These are phyloP conservation scores for Cynopterus brachyotis DNA, from an alignment of 2,113 vertebrate species.

Conservation along the genomic window DNA sequence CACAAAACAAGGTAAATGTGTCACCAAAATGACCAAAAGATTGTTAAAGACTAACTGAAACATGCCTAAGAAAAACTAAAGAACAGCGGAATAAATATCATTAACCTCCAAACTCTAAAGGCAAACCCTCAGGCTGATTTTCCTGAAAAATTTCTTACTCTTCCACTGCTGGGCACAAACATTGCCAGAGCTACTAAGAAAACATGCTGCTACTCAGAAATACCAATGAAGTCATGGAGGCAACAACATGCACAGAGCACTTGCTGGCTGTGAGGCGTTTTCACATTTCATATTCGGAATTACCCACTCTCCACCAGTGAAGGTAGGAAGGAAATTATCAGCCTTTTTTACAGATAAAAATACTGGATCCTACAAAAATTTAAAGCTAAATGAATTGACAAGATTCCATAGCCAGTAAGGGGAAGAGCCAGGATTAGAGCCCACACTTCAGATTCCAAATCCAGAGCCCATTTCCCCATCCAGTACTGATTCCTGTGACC, in stretches of 20 bases:
- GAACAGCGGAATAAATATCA: neutral
- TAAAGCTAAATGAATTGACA: neutral
- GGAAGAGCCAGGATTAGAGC: neutral
- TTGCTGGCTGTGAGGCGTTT: neutral
- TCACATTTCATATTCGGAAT: neutral
- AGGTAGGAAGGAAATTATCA: neutral
- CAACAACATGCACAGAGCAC: neutral
- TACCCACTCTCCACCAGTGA: neutral
- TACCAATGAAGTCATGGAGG: neutral
- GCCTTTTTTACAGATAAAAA: neutral
- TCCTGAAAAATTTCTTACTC: neutral
- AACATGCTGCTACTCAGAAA: neutral
- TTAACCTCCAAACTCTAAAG: neutral
- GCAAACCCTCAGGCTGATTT: neutral
- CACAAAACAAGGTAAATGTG: neutral
- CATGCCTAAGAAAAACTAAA: neutral
- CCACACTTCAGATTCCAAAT: constrained; percentile 9
- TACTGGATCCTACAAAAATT: neutral
- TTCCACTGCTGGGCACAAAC: neutral
- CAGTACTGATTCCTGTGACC: neutral
- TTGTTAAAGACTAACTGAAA: neutral
- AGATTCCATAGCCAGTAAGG: neutral
- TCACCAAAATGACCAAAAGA: constrained; percentile 10
- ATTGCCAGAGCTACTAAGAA: neutral
- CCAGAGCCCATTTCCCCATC: neutral